A percentile compares a stretch with the other conserved stretches of the same genome.
Conservation (phyloP, 1,140 invertebrate genomes). For the Drosophila orena region DNA sequence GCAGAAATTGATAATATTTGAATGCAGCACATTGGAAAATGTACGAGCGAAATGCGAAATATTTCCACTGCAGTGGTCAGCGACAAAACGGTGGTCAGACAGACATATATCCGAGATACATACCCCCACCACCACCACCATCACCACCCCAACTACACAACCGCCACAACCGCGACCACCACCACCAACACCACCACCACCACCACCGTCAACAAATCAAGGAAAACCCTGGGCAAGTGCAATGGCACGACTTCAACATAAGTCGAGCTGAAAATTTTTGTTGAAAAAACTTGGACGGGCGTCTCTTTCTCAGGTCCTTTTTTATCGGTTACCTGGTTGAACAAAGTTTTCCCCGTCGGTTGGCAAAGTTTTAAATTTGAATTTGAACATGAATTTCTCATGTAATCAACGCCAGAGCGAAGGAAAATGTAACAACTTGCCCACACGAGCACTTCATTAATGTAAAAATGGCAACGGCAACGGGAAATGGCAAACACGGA, state of each 20-base stretch:
- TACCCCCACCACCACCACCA: not conserved
- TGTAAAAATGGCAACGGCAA: conserved; percentile 54
- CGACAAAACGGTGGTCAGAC: conserved; percentile 37
- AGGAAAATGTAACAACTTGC: conserved; percentile 54
- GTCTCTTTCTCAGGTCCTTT: not conserved
- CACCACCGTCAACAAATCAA: conserved; percentile 33
- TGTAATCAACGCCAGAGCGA: conserved; percentile 67
- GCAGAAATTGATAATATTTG: conserved; percentile 76
- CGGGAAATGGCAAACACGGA: conserved; percentile 54
- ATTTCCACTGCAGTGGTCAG: conserved; percentile 55
- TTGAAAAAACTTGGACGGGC: conserved; percentile 21
- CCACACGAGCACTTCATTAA: conserved; percentile 77
- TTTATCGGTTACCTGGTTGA: conserved; percentile 33
- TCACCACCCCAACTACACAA: not conserved
- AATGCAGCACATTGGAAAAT: conserved; percentile 69
- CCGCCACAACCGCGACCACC: too few relatives aligned
- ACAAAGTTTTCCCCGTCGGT: conserved; percentile 33
- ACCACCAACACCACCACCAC: not conserved
- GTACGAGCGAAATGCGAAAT: conserved; percentile 39
- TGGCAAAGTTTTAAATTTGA: conserved; percentile 69
- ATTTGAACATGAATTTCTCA: conserved; percentile 77
- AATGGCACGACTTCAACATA: conserved; percentile 40
- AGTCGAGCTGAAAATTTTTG: conserved; percentile 56
- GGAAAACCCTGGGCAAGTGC: conserved; percentile 29
- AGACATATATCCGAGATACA: conserved; percentile 26